phyloP scores from a whole-genome alignment of 1,140 invertebrate species.

The Mizuhopecten yessoensis region DNA sequence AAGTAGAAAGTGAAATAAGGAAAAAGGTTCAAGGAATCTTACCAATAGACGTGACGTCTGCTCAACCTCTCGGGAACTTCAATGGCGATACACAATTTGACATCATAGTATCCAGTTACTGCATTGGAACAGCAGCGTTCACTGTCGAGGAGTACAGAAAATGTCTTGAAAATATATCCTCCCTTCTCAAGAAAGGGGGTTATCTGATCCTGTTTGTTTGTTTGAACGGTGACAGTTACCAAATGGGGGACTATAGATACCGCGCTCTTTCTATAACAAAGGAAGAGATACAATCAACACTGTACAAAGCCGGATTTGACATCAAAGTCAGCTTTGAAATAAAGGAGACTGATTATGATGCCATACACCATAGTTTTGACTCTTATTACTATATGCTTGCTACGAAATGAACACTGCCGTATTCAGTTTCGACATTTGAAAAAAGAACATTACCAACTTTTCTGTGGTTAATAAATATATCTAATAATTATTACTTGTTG shows the following conservation, averaged over 20 bases:
- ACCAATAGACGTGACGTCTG: background rate
- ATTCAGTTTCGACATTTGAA: no score
- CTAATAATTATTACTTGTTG: no score
- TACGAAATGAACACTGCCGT: no score
- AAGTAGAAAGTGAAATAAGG: background rate
- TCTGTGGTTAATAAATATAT: no score
- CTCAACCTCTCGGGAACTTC: background rate
- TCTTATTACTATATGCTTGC: background rate
- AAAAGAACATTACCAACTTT: no score
- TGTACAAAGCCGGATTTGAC: background rate
- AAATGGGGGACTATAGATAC: background rate
- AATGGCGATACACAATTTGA: background rate
- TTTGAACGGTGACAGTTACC: background rate
- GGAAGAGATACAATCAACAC: background rate
- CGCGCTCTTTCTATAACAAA: background rate
- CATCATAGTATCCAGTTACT: slow-evolving; percentile 3
- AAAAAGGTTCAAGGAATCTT: background rate
- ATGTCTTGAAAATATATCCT: background rate
- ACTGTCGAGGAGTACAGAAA: background rate
- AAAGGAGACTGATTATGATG: background rate
- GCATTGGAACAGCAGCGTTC: background rate
- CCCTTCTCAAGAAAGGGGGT: background rate
- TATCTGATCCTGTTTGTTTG: background rate
- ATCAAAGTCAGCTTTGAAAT: background rate
- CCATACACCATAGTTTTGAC: background rate